A percentile compares a stretch with the other conserved stretches of the same genome.
phyloP scores from a whole-genome alignment of 2,113 vertebrate species.

The Trochalopteron elliotii region DNA sequence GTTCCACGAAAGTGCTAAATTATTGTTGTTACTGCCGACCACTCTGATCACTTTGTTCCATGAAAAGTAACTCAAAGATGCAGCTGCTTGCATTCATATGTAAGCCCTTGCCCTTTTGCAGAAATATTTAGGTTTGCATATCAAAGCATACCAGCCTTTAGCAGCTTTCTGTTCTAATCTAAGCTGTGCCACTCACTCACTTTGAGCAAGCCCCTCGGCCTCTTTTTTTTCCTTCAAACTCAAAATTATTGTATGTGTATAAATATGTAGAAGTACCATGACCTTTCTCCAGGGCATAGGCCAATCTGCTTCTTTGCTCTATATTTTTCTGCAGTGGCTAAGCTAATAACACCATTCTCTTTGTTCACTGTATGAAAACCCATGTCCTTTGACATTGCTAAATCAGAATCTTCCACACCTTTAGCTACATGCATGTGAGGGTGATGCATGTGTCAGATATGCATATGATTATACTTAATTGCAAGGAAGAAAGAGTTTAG shows the following conservation, averaged over 20 bases:
- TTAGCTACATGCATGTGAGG: neutral
- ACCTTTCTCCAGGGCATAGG: neutral
- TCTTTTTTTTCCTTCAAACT: neutral
- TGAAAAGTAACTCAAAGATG: conserved; percentile 15
- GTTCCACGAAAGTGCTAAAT: neutral
- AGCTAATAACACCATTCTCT: neutral
- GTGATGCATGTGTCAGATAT: neutral
- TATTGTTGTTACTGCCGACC: neutral
- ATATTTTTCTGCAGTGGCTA: neutral
- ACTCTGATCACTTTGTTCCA: neutral
- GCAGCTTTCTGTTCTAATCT: conserved; percentile 56
- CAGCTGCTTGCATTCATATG: conserved; percentile 57
- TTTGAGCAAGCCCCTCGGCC: neutral
- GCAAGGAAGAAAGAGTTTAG: neutral
- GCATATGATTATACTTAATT: conserved; percentile 8
- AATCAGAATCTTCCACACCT: neutral
- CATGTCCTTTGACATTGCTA: neutral
- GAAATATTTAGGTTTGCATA: conserved; percentile 65
- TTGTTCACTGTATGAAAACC: neutral
- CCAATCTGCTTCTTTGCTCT: neutral
- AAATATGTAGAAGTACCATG: neutral
- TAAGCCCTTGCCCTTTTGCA: conserved; percentile 55
- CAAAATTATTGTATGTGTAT: neutral
- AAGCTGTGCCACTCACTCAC: conserved; percentile 28
- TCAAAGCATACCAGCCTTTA: conserved; percentile 65